These are phyloP conservation scores for Siderastrea siderea DNA, from an alignment of 92 coral and sea anemone genomes.

Conservation along the genomic window DNA sequence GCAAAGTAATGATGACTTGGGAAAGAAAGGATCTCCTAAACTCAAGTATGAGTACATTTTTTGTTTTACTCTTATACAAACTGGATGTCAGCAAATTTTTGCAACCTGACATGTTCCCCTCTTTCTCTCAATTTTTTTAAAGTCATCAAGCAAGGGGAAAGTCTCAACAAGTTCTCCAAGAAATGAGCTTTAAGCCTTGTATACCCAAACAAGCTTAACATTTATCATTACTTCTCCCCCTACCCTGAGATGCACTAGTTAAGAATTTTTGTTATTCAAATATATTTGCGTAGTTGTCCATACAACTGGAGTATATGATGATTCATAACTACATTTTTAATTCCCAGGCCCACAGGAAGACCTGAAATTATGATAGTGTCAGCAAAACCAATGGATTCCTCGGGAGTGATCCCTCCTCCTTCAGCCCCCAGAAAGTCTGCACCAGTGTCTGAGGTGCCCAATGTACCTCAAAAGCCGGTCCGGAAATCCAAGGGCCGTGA, in stretches of 20 bases:
- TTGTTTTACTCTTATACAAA: too few relatives aligned
- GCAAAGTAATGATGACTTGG: not conserved
- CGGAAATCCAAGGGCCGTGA: conserved; percentile 62
- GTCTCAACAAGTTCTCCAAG: too few relatives aligned
- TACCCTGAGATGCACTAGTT: too few relatives aligned
- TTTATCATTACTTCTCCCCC: too few relatives aligned
- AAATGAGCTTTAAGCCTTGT: too few relatives aligned
- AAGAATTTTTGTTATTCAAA: not conserved
- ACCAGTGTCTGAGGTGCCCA: conserved; percentile 16
- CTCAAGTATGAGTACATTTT: not conserved
- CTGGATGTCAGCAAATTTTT: too few relatives aligned
- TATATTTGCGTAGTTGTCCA: not conserved
- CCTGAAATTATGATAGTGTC: conserved; percentile 90
- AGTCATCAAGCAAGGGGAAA: too few relatives aligned
- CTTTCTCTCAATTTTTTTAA: too few relatives aligned
- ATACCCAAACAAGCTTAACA: too few relatives aligned
- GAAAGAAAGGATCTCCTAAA: conserved; percentile 35
- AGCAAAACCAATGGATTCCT: conserved; percentile 87
- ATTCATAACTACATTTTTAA: not conserved
- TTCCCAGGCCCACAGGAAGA: conserved; percentile 74
- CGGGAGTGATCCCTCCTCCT: conserved; percentile 46
- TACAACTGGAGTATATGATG: too few relatives aligned
- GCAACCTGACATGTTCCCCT: too few relatives aligned
- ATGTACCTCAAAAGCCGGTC: conserved; percentile 34
- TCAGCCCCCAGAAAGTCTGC: conserved; percentile 21